Percentiles rank a stretch among this genome's conserved stretches.
Evolutionary conservation across 2,888 invertebrate species (phyloP).

Genomic region (Thecophora atra): DNA sequence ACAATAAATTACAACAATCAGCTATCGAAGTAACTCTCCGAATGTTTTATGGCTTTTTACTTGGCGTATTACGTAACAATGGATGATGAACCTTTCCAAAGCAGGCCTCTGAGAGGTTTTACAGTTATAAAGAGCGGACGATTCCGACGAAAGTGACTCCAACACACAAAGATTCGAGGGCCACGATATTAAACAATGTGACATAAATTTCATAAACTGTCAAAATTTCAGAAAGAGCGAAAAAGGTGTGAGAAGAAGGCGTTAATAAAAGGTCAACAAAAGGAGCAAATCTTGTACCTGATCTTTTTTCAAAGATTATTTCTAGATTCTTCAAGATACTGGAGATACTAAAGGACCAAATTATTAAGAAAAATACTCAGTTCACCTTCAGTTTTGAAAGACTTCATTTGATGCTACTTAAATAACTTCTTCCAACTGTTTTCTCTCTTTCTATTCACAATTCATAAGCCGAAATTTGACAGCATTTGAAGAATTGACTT

Average conservation of each 20-base stretch:
- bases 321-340: too few relatives aligned
- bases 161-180: constrained; percentile 37
- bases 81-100: constrained; percentile 23
- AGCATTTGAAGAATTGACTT: not conserved
- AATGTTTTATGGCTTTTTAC: too few relatives aligned
- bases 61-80: not conserved
- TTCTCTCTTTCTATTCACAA: too few relatives aligned
- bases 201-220: constrained; percentile 63
- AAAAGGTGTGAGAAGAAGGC: constrained; percentile 37
- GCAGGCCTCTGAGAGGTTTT: constrained; percentile 39
- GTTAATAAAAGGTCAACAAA: constrained; percentile 7
- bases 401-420: too few relatives aligned
- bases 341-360: too few relatives aligned
- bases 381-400: not conserved
- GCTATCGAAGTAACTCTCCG: too few relatives aligned
- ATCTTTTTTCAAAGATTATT: not conserved
- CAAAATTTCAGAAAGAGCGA: constrained; percentile 45
- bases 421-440: too few relatives aligned
- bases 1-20: not conserved
- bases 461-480: not conserved
- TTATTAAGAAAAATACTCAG: not conserved
- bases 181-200: constrained; percentile 40
- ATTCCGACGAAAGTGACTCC: constrained; percentile 51
- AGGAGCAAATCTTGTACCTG: not conserved
- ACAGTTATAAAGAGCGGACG: constrained; percentile 49